phyloP scores from a whole-genome alignment of 2,797 vertebrate species.

The Paramormyrops hopkinsi region DNA sequence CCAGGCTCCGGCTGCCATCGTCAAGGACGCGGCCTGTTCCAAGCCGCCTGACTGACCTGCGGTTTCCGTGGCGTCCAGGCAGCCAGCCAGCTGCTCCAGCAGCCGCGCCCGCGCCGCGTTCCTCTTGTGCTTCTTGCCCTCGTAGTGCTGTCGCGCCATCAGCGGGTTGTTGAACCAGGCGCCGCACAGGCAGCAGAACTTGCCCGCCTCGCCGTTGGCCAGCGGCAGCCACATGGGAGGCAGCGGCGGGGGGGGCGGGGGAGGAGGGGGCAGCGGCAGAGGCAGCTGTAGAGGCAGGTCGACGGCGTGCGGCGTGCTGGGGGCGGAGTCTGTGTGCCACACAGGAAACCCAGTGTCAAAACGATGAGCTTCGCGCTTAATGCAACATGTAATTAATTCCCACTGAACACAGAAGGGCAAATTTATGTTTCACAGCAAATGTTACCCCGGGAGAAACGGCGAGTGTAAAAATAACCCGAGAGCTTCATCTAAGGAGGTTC shows the following conservation, averaged over 20 bases:
- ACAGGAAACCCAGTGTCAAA: neutral
- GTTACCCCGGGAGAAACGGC: neutral
- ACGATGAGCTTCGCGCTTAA: neutral
- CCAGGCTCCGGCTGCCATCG: neutral
- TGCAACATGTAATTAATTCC: neutral
- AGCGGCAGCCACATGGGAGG: slow-evolving; percentile 39
- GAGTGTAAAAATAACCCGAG: neutral
- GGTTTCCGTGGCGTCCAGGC: slow-evolving; percentile 69
- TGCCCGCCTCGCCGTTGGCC: slow-evolving; percentile 63
- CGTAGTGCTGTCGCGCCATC: slow-evolving; percentile 79
- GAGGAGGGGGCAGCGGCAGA: slow-evolving; percentile 41
- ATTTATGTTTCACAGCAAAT: neutral
- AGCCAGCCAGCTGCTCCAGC: slow-evolving; percentile 67
- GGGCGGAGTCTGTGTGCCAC: slow-evolving; percentile 54
- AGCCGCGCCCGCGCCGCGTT: slow-evolving; percentile 69
- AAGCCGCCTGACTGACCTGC: slow-evolving; percentile 58
- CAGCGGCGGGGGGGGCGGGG: slow-evolving; percentile 42
- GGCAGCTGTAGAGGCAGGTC: slow-evolving; percentile 47
- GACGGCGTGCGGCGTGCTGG: slow-evolving; percentile 55
- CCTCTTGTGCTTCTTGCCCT: slow-evolving; percentile 76
- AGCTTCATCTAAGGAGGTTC: slow-evolving; percentile 20
- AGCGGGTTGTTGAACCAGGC: slow-evolving; percentile 80
- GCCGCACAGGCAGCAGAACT: slow-evolving; percentile 72
- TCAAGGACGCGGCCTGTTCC: neutral
- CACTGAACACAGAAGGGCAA: neutral